phyloP scores from a whole-genome alignment of 37 sponge, comb jelly and placozoan genomes.

The Beroe forskalii region DNA sequence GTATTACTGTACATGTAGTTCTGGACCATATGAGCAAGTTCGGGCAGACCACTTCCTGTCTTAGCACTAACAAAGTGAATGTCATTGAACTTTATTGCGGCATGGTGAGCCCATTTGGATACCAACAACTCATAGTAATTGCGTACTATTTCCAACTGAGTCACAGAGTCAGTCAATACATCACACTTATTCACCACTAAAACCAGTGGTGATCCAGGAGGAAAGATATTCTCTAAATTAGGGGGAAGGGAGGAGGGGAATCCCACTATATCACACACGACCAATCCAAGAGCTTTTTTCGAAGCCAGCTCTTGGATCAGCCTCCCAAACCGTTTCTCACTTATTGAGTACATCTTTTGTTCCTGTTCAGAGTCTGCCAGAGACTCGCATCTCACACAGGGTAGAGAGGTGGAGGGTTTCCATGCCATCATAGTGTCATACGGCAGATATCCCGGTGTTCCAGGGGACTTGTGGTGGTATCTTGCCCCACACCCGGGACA shows the following conservation, averaged over 20 bases:
- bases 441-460: slow-evolving; percentile 4
- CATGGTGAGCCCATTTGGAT: background rate
- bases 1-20: background rate
- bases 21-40: slow-evolving; percentile 9
- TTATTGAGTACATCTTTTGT: slow-evolving; percentile 31
- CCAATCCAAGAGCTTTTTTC: background rate
- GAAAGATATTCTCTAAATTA: background rate
- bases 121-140: background rate
- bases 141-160: background rate
- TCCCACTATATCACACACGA: slow-evolving; percentile 45
- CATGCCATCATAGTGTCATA: slow-evolving; percentile 5
- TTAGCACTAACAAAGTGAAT: slow-evolving; percentile 4
- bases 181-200: slow-evolving; percentile 34
- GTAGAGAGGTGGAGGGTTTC: background rate
- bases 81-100: background rate
- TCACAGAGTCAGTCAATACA: background rate
- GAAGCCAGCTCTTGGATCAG: background rate
- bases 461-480: slow-evolving; percentile 1
- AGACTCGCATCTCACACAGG: slow-evolving; percentile 11
- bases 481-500: slow-evolving; percentile 61
- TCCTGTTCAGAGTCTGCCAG: background rate
- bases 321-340: background rate
- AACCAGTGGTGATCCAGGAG: slow-evolving; percentile 16
- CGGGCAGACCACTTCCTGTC: slow-evolving; percentile 25
- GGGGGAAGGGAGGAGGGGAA: slow-evolving; percentile 44